Percentiles rank a stretch among this genome's conserved stretches.
phyloP scores from a whole-genome alignment of 1,140 invertebrate species.

The Venustaconcha ellipsiformis region DNA sequence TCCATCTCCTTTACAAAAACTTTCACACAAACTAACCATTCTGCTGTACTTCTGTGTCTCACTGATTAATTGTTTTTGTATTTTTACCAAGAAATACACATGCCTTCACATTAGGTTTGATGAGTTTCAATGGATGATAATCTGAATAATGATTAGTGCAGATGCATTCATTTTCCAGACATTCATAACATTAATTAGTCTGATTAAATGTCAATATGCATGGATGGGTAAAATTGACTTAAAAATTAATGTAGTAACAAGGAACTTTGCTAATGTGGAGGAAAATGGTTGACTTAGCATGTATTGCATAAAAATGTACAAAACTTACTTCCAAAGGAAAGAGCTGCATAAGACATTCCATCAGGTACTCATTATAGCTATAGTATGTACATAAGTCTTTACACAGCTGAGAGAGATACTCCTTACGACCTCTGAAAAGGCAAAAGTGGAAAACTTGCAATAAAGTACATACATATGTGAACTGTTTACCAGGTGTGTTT shows the following conservation, averaged over 20 bases:
- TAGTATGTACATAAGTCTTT: slow-evolving; percentile 93
- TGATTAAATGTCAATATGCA: too few species aligned
- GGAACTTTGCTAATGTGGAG: not conserved
- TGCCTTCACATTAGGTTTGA: too few species aligned
- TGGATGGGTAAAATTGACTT: too few species aligned
- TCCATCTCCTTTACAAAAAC: too few species aligned
- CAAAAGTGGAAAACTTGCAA: slow-evolving; percentile 8
- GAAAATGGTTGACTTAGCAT: not conserved
- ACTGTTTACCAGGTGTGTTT: not conserved
- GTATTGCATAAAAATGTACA: not conserved
- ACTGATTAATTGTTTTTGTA: too few species aligned
- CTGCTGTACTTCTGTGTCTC: too few species aligned
- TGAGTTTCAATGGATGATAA: too few species aligned
- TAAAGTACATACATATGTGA: not conserved
- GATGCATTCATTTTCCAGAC: too few species aligned
- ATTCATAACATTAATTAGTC: too few species aligned
- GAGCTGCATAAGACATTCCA: slow-evolving; percentile 93
- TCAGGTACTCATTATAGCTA: slow-evolving; percentile 96
- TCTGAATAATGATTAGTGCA: too few species aligned
- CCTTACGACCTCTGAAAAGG: slow-evolving; percentile 77
- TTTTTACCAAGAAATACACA: too few species aligned
- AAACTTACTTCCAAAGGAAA: slow-evolving; percentile 82
- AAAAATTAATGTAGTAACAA: not conserved
- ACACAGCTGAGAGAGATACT: slow-evolving; percentile 85
- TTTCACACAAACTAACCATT: too few species aligned